Evolutionary conservation across 2,797 vertebrate species (phyloP).

Genomic region (Cyclura pinguis): DNA sequence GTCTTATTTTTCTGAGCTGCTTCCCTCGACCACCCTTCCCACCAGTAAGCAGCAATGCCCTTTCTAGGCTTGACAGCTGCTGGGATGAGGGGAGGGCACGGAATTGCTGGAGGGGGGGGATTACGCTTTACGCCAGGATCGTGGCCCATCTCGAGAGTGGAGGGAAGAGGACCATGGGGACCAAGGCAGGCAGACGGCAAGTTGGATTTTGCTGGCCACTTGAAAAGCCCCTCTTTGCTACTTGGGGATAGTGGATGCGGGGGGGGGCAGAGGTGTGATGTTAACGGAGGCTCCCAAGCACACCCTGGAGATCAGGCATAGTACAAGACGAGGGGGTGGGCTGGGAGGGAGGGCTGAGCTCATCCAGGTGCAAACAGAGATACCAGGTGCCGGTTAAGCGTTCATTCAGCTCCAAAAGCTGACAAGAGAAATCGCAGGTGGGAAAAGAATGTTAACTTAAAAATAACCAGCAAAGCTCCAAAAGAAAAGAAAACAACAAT

Average conservation of each 20-base stretch:
- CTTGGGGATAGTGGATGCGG: neutral
- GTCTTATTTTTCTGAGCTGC: no score
- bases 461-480: neutral
- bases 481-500: neutral
- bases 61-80: no score
- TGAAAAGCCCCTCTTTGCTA: no score
- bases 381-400: neutral
- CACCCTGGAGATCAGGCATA: neutral
- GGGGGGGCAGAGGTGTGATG: neutral
- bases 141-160: no score
- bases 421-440: neutral
- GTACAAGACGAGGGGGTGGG: no score
- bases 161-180: fast-evolving
- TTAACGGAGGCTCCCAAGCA: neutral
- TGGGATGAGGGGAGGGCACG: no score
- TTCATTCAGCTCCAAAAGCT: conserved; percentile 57
- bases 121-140: no score
- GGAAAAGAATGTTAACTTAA: conserved; percentile 30
- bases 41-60: no score
- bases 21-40: no score
- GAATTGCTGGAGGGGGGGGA: no score
- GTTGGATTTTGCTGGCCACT: neutral
- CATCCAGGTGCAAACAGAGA: conserved; percentile 48
- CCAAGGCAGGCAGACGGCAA: neutral
- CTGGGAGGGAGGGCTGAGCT: no score